Evolutionary conservation across 2,797 vertebrate species (phyloP), one percentile per base, ranked within the genome.

Genomic region (Siniperca scherzeri): DNA sequence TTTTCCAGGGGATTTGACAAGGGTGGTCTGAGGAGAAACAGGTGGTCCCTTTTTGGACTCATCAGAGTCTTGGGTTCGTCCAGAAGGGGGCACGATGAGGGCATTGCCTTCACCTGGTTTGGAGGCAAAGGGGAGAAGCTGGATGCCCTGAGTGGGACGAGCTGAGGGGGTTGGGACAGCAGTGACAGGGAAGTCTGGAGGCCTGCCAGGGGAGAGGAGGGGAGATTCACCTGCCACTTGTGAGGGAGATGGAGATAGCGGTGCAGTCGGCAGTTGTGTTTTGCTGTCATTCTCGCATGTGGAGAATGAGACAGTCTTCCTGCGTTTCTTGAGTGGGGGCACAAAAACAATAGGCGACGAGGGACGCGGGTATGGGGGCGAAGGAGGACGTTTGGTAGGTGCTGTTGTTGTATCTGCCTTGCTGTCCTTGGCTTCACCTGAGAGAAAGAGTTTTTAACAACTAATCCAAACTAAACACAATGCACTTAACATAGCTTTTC

Each of bases 271-370:
- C 42, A 84, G n/a, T 10, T 78, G 80, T 0, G 71, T 62, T 66
- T 95, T 96, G 77, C 83, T 65, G 55, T 96, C 95, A 38, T 91
- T 94, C 38, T 97, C 96, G 11, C 94, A 83, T 0, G 95, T 95
- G 53, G 96, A 97, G 90, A 98, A 98, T 0, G 97, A 97, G 70
- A 98, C 97, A 0, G 97, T 98, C 95, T 98, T 98, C 87, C 97
- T 95, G 53, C 97, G 97, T 82, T 98, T 98, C 90, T 98, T 98
- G 77, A 97, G 97, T 38, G 97, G 97, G 0, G 97, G 97, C 7
- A 98, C 92, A 0, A 97, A 95, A 11, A 96, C 95, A 9, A 97
- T 92, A 1, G 96, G 96, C 9, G 97, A 97, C 0, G 96, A 96
- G 13, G 97, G 96, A 4, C 96, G 96, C 0, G 95, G 96, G 69